phyloP scores from a whole-genome alignment of 2,797 vertebrate species.

The Cyclopterus lumpus region DNA sequence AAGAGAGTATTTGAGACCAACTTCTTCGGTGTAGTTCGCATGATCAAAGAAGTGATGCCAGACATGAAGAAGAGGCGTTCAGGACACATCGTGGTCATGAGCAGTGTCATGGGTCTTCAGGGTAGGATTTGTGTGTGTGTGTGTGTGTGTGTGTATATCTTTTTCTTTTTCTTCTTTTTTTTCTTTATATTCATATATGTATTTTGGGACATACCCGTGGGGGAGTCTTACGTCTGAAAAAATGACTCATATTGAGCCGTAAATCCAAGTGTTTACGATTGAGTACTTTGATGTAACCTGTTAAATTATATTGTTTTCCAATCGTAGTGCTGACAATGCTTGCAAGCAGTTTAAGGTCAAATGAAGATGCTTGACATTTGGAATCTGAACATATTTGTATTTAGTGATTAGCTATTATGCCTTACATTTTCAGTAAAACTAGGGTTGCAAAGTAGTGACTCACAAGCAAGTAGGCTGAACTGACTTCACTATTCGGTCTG shows the following conservation, averaged over 20 bases:
- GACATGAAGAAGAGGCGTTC: constrained; percentile 90
- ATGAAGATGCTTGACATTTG: too few species aligned
- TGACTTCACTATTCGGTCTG: constrained; percentile 2
- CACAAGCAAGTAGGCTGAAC: neutral
- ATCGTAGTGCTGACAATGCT: neutral
- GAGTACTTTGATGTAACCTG: neutral
- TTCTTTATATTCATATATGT: neutral
- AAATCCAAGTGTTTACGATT: neutral
- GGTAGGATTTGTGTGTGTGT: constrained; percentile 73
- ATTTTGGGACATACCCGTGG: neutral
- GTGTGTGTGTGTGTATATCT: too few species aligned
- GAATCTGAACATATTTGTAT: neutral
- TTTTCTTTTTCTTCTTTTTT: too few species aligned
- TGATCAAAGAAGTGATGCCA: constrained; percentile 93
- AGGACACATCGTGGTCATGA: constrained; percentile 94
- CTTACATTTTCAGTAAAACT: neutral
- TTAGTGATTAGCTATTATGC: neutral
- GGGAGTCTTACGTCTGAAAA: neutral
- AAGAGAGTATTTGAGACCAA: constrained; percentile 93
- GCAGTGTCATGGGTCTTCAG: constrained; percentile 96
- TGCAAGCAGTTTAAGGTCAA: too few species aligned
- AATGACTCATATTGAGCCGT: neutral
- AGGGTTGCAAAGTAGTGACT: neutral
- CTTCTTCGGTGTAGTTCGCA: constrained; percentile 92
- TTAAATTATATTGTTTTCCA: neutral